Percentiles rank a stretch among this genome's conserved stretches.
These are phyloP conservation scores for Callipepla californica DNA, from an alignment of 2,113 vertebrate genomes.

Conservation along the genomic window DNA sequence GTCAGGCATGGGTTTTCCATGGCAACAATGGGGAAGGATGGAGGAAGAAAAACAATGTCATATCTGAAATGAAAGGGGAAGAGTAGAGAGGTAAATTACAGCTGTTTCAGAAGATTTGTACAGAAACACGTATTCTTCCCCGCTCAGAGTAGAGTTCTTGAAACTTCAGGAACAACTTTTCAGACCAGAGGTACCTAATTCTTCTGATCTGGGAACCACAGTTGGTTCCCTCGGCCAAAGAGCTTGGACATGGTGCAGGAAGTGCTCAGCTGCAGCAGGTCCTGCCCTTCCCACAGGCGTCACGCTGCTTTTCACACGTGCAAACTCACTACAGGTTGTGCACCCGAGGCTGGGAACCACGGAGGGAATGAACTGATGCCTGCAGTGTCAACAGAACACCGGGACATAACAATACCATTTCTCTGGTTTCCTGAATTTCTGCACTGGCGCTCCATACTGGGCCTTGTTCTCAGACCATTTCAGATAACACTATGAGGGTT, in stretches of 20 bases:
- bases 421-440: neutral
- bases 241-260: neutral
- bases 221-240: neutral
- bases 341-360: neutral
- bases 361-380: neutral
- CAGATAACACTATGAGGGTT: neutral
- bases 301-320: neutral
- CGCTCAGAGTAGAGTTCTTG: neutral
- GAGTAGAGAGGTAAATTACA: neutral
- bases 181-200: neutral
- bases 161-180: neutral
- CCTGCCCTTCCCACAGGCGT: neutral
- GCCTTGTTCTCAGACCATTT: neutral
- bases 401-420: neutral
- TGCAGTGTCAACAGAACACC: neutral
- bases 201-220: neutral
- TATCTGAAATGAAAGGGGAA: slow-evolving; percentile 80
- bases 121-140: neutral
- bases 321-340: neutral
- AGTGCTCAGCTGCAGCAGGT: neutral
- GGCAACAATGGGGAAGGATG: slow-evolving; percentile 96
- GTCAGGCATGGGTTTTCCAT: slow-evolving; percentile 99
- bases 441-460: neutral
- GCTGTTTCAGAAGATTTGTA: neutral
- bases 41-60: slow-evolving; percentile 97